These are phyloP conservation scores for Thunnus maccoyii DNA, from an alignment of 2,113 vertebrate genomes.

Conservation along the genomic window DNA sequence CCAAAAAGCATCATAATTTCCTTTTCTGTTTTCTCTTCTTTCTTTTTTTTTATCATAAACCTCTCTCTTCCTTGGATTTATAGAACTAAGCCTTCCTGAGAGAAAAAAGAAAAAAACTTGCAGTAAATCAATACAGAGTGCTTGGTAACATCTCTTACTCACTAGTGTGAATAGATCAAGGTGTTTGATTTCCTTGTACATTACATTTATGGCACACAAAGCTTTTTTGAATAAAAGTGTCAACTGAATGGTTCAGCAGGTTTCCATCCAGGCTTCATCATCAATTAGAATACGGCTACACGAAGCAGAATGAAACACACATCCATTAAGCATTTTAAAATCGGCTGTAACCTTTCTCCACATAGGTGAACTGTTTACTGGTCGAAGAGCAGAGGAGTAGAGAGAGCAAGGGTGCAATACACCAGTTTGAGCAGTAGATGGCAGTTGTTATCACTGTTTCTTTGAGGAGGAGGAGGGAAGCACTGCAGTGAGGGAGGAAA, in stretches of 20 bases:
- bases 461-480: conserved; percentile 22
- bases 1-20: background rate
- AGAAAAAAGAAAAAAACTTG: background rate
- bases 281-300: conserved; percentile 1
- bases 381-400: background rate
- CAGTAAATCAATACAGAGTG: background rate
- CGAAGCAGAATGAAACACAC: conserved; percentile 17
- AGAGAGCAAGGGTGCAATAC: conserved; percentile 26
- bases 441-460: conserved; percentile 54
- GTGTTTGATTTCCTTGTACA: background rate
- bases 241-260: conserved; percentile 1
- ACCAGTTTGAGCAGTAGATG: conserved; percentile 61
- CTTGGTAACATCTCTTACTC: background rate
- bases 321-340: conserved; percentile 12
- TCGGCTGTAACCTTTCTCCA: background rate
- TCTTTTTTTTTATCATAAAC: too few species aligned
- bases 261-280: conserved; percentile 1
- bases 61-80: too few species aligned
- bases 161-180: background rate
- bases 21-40: background rate
- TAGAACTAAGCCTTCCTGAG: background rate
- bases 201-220: background rate
- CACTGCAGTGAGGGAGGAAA: conserved; percentile 63
- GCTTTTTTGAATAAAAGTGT: conserved; percentile 3
- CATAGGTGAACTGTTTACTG: background rate